These are phyloP conservation scores for Ernsta delagoae DNA, from an alignment of 2,888 invertebrate genomes.

Conservation along the genomic window DNA sequence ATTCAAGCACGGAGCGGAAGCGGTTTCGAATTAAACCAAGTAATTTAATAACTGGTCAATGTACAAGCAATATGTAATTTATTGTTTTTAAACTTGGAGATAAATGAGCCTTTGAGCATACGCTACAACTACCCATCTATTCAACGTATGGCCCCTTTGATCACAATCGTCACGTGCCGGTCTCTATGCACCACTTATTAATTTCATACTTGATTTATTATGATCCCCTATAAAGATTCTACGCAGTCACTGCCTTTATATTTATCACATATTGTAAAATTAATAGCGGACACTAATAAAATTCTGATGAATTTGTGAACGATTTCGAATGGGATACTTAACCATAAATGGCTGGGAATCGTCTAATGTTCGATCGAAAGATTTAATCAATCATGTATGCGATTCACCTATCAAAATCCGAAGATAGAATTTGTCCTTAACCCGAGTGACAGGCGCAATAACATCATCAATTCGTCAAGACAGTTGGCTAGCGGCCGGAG, in stretches of 20 bases:
- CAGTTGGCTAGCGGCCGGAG: too few relatives aligned
- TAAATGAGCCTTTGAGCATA: not conserved
- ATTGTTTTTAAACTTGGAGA: not conserved
- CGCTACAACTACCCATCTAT: not conserved
- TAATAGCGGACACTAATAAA: conserved; percentile 19
- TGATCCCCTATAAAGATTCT: conserved; percentile 37
- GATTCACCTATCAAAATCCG: not conserved
- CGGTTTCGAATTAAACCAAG: too few relatives aligned
- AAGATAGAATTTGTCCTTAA: conserved; percentile 24
- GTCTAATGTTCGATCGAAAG: not conserved
- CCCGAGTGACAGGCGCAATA: conserved; percentile 22
- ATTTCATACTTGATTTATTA: conserved; percentile 47
- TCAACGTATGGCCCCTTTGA: not conserved
- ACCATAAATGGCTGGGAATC: not conserved
- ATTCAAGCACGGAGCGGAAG: too few relatives aligned
- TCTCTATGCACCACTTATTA: conserved; percentile 40
- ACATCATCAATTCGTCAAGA: too few relatives aligned
- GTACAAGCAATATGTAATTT: too few relatives aligned
- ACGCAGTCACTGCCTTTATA: conserved; percentile 12
- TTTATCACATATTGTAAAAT: conserved; percentile 29
- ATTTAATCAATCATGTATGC: conserved; percentile 16
- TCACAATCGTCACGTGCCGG: conserved; percentile 1
- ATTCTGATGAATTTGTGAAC: not conserved
- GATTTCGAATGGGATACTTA: too few relatives aligned
- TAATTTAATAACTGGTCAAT: not conserved